phyloP scores from a whole-genome alignment of 2,888 invertebrate genomes.

The Aquatica leii region DNA sequence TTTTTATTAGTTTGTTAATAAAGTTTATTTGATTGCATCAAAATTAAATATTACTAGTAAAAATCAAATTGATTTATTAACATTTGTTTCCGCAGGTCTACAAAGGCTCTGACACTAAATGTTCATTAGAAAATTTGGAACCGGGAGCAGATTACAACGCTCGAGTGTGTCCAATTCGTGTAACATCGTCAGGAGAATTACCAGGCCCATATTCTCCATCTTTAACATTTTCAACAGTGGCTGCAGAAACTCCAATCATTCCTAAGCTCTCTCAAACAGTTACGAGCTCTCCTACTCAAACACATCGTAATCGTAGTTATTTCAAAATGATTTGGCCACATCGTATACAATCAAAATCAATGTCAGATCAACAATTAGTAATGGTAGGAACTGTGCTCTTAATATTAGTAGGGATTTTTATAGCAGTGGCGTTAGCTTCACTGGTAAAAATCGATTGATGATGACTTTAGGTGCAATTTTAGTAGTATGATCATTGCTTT shows the following conservation, averaged over 20 bases:
- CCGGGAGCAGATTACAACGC: constrained; percentile 79
- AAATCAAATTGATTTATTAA: constrained; percentile 2
- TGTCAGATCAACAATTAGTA: constrained; percentile 70
- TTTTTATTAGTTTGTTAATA: too few relatives aligned
- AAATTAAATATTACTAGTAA: constrained; percentile 9
- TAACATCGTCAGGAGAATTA: constrained; percentile 67
- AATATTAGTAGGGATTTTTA: constrained; percentile 52
- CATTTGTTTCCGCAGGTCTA: constrained; percentile 65
- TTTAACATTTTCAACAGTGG: constrained; percentile 66
- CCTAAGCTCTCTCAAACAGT: constrained; percentile 53
- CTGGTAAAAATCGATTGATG: constrained; percentile 38
- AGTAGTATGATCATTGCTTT: constrained; percentile 38
- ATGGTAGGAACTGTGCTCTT: constrained; percentile 59
- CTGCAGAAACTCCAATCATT: constrained; percentile 57
- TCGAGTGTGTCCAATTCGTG: constrained; percentile 80
- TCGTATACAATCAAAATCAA: constrained; percentile 48
- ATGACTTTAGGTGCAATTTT: constrained; percentile 47
- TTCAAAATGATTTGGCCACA: constrained; percentile 39
- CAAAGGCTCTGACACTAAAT: constrained; percentile 70
- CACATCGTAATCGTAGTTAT: constrained; percentile 39
- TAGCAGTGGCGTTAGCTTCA: constrained; percentile 52
- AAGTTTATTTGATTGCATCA: too few relatives aligned
- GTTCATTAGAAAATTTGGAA: constrained; percentile 73
- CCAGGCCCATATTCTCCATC: constrained; percentile 76
- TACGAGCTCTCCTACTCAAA: constrained; percentile 43